Evolutionary conservation across 1,140 invertebrate species (phyloP).

Genomic region (Muscidifurax raptorellus): DNA sequence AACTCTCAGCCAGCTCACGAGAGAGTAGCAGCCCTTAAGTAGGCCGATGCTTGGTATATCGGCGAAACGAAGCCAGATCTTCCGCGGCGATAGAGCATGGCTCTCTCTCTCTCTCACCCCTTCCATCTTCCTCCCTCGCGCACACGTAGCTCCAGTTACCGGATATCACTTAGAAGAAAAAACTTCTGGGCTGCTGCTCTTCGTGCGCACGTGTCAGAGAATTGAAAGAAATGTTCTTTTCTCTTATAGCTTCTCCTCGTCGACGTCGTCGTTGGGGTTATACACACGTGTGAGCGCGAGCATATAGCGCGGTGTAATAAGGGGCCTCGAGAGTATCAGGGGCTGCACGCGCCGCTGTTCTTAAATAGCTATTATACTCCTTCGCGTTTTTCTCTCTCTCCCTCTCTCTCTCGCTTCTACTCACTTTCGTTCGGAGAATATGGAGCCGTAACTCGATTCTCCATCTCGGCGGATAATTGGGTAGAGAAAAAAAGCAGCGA

Average conservation of each 20-base stretch:
- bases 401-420: too few species aligned
- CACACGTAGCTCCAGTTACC: background rate
- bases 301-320: background rate
- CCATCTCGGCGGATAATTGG: background rate
- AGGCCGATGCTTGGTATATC: background rate
- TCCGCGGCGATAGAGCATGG: background rate
- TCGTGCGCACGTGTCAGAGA: background rate
- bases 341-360: background rate
- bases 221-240: background rate
- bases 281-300: background rate
- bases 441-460: background rate
- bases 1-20: too few species aligned
- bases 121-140: background rate
- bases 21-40: background rate
- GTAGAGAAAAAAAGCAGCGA: background rate
- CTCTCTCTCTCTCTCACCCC: background rate
- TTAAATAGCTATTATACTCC: background rate
- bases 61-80: constrained; percentile 4
- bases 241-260: background rate
- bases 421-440: too few species aligned
- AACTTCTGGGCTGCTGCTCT: background rate
- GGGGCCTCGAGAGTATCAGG: background rate
- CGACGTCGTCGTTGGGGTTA: background rate
- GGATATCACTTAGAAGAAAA: background rate
- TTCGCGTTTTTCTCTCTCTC: background rate